Conservation (phyloP, 2,888 invertebrate species). For the Hyalella azteca region DNA sequence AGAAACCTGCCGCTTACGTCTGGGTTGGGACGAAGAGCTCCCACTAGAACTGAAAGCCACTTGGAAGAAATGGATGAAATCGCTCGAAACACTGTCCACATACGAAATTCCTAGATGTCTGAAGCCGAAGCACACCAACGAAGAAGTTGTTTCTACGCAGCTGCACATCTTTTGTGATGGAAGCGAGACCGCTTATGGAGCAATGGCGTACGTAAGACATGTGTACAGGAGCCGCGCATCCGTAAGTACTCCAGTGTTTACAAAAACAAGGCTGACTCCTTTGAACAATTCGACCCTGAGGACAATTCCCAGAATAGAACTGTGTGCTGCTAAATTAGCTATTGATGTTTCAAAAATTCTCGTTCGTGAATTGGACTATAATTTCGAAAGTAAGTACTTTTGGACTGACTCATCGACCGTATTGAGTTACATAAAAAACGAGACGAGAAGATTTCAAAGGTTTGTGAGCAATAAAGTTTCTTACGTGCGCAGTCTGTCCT, state of each 20-base stretch:
- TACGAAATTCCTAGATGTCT: too few species aligned
- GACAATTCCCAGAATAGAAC: slow-evolving; percentile 17
- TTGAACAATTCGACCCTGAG: neutral
- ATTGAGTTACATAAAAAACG: slow-evolving; percentile 39
- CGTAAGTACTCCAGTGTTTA: neutral
- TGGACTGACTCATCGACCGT: slow-evolving; percentile 41
- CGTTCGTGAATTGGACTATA: neutral
- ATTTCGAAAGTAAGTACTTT: slow-evolving; percentile 16
- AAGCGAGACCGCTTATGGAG: neutral
- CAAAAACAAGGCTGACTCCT: slow-evolving; percentile 9
- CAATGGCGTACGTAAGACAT: neutral
- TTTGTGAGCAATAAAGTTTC: slow-evolving; percentile 35
- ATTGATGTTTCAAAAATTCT: neutral
- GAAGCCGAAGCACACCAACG: too few species aligned
- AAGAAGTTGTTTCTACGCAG: too few species aligned
- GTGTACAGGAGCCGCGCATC: neutral
- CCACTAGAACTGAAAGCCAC: too few species aligned
- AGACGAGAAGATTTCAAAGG: slow-evolving; percentile 23
- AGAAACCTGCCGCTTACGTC: too few species aligned
- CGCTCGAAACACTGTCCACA: too few species aligned
- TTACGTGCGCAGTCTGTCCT: neutral
- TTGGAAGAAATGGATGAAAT: too few species aligned
- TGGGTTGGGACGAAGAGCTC: too few species aligned
- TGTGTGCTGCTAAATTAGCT: slow-evolving; percentile 2
- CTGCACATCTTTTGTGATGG: too few species aligned